Evolutionary conservation across 2,888 invertebrate species (phyloP), one percentile per base, ranked within the genome.

Genomic region (Piscicola geometra): DNA sequence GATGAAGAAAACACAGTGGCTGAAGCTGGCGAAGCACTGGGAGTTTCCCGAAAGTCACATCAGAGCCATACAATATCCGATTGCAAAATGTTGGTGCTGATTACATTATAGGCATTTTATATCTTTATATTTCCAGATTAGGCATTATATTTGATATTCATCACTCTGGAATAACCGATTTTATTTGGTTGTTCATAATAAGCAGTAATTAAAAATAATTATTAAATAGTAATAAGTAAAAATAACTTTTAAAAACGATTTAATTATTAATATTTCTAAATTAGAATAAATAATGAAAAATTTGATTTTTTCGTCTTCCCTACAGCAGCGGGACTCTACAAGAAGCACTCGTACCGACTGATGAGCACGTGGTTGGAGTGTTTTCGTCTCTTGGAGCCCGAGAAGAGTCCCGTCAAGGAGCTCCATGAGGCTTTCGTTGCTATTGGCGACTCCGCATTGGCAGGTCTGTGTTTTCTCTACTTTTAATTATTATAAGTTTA

Each of bases 11-110:
- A 88, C 87, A 0, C 90, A 90, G 81, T 90, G 90, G 90, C 90
- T 90, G 81, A 87, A 88, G 77, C 84, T 90, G 60, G 90, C 90
- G 0, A 85, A 87, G 36, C 88, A 90, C 80, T 90, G 90, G 90
- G 88, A 89, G 41, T 90, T 90, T 83, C 90, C 89, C 0, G 88
- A 89, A 67, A 90, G 90, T 75, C 90, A 90, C 81, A 89, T 90
- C 77, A 87, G 87, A 79, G 90, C 90, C 30, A 90, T 90, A 78
- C 90, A 90, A 82, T 56, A 25, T 21, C 12, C 9, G 9, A 15
- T 9, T 47, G 9, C 50, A 47, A 47, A 47, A 21, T 18, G 60
- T 56, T 5, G 41, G 41, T 41, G 41, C 9, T 41, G 41, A 15
- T 15, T 41, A 15, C n/a, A n/a, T n/a, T n/a, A n/a, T n/a, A n/a